Conservation (phyloP, 2,113 vertebrate species). For the Illadopsis cleaveri region DNA sequence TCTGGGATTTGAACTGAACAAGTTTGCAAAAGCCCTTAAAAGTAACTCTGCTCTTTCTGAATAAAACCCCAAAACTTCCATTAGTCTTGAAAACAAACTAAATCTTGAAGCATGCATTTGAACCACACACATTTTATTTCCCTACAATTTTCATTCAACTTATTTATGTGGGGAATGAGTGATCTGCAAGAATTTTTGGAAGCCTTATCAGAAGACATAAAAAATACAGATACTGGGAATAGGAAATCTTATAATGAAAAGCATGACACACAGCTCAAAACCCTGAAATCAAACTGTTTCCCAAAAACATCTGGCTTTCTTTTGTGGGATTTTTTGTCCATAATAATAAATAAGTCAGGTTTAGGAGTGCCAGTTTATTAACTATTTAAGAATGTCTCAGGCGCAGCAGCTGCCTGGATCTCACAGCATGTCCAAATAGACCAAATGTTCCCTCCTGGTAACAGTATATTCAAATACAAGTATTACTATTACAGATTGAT, state of each 20-base stretch:
- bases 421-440: slow-evolving; percentile 1
- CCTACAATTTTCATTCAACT: neutral
- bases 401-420: slow-evolving; percentile 4
- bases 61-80: neutral
- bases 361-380: slow-evolving; percentile 33
- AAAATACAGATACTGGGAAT: neutral
- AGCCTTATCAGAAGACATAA: neutral
- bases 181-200: neutral
- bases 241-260: slow-evolving; percentile 12
- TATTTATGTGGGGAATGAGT: neutral
- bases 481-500: slow-evolving; percentile 36
- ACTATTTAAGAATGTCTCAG: slow-evolving; percentile 21
- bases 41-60: neutral
- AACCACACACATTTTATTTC: neutral
- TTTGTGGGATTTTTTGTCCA: slow-evolving; percentile 7
- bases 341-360: slow-evolving; percentile 19
- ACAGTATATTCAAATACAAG: slow-evolving; percentile 38
- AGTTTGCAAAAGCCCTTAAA: neutral
- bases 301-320: slow-evolving; percentile 36
- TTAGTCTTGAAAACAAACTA: neutral
- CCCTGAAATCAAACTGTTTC: neutral
- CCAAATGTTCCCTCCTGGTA: neutral
- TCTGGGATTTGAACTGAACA: neutral
- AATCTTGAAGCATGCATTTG: neutral
- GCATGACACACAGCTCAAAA: neutral